A percentile compares a stretch with the other conserved stretches of the same genome.
Conservation (phyloP, 2,888 invertebrate genomes). For the Hipparchia semele region DNA sequence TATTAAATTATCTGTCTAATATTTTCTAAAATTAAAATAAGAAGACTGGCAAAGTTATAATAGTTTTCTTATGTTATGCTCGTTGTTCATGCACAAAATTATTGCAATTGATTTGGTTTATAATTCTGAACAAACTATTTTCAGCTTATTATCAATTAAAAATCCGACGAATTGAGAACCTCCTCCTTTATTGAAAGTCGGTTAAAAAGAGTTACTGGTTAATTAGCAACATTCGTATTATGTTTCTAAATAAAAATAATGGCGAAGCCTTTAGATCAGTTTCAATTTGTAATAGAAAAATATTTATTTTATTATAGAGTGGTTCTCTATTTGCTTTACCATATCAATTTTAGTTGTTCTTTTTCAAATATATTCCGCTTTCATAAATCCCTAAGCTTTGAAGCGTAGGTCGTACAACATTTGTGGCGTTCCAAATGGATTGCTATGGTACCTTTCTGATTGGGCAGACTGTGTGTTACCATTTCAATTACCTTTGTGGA, state of each 20-base stretch:
- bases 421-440: slow-evolving; percentile 32
- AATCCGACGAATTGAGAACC: no score
- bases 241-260: not conserved
- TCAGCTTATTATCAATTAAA: no score
- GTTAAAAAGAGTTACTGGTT: not conserved
- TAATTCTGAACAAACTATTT: no score
- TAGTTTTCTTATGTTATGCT: no score
- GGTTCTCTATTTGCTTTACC: not conserved
- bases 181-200: no score
- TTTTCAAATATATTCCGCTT: slow-evolving; percentile 12
- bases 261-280: not conserved
- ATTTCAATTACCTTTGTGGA: slow-evolving; percentile 37
- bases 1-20: no score
- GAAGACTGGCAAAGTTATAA: no score
- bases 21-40: no score
- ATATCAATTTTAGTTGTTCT: not conserved
- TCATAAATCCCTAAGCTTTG: slow-evolving; percentile 14
- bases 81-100: no score
- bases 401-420: slow-evolving; percentile 15
- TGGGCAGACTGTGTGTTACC: slow-evolving; percentile 30
- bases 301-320: not conserved
- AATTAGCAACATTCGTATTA: not conserved
- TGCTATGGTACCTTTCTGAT: slow-evolving; percentile 26
- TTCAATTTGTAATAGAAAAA: not conserved
- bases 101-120: no score